phyloP scores from a whole-genome alignment of 2,113 vertebrate genomes.

The Motacilla alba region DNA sequence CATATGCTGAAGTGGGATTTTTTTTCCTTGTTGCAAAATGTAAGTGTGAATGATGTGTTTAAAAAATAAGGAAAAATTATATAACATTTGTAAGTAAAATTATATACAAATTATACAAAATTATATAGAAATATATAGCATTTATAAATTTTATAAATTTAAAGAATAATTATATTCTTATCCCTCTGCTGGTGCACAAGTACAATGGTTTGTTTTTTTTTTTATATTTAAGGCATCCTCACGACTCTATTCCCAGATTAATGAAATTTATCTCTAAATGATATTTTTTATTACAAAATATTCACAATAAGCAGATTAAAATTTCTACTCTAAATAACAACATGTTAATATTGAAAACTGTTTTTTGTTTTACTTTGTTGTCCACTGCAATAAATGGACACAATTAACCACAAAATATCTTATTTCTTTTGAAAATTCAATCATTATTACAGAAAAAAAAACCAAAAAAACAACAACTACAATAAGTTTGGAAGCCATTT shows the following conservation, averaged over 20 bases:
- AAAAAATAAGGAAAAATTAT: not conserved
- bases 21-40: not conserved
- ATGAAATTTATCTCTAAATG: not conserved
- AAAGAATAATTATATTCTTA: not conserved
- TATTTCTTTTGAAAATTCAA: not conserved
- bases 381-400: not conserved
- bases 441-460: not conserved
- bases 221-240: not conserved
- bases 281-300: not conserved
- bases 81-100: not conserved
- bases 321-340: not conserved
- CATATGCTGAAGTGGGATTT: not conserved
- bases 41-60: not conserved
- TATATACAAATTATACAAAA: not conserved
- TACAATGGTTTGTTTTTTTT: not conserved
- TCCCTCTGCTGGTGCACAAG: not conserved
- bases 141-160: not conserved
- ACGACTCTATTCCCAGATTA: not conserved
- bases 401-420: not conserved
- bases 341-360: not conserved
- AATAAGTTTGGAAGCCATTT: not conserved
- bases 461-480: too few species aligned
- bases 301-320: not conserved
- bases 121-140: not conserved
- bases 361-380: not conserved